Base-by-base conservation (phyloP, 53 echinoderm and acorn worm genomes). In the Paelopatides confundens region DNA sequence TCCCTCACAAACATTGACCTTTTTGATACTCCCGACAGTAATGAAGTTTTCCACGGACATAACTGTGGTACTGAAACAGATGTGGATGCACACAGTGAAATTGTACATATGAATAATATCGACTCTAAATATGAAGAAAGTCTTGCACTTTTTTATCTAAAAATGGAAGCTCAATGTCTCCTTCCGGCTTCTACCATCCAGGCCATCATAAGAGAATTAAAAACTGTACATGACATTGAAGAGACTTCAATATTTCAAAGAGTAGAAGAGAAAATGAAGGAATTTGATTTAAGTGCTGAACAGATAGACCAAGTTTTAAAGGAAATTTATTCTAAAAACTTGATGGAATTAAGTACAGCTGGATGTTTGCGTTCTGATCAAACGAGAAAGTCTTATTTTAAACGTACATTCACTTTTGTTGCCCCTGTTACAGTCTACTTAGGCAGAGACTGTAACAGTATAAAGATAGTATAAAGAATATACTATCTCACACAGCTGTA, bases 381-480 rank as follows among this genome's bases (percentile, higher is more conserved):
- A 85, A 85, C 85, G 43, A 71, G 87, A 29, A 48, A 87, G 33
- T 35, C 76, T 54, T 87, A 51, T 35, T 87, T 76, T 39, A 74
- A 87, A 37, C 54, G 36, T 35, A 32, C 74, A 31, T 87, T 76
- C 31, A 26, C 54, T 38, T 87, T 34, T 29, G 69, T 85, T 32
- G 30, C 43, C n/a, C 81, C 79, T 27, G 64, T 88, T 27, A 65
- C 77, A 78, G 58, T 88, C 35, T 78, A 66, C 38, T 78, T 79
- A 34, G 88, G 88, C 36, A 40, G 78, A 63, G 65, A 88, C 58
- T 6, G 63, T 23, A 31, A 17, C 64, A 48, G 31, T 24, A 76
- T n/a, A 88, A 38, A 63, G n/a, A 28, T 35, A 62, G 18, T 88
- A 46, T 79, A 78, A 47, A 31, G 65, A 88, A 32, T 88, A 88